These are phyloP conservation scores for Hypolimnas misippus DNA, from an alignment of 2,888 invertebrate species.

Conservation along the genomic window DNA sequence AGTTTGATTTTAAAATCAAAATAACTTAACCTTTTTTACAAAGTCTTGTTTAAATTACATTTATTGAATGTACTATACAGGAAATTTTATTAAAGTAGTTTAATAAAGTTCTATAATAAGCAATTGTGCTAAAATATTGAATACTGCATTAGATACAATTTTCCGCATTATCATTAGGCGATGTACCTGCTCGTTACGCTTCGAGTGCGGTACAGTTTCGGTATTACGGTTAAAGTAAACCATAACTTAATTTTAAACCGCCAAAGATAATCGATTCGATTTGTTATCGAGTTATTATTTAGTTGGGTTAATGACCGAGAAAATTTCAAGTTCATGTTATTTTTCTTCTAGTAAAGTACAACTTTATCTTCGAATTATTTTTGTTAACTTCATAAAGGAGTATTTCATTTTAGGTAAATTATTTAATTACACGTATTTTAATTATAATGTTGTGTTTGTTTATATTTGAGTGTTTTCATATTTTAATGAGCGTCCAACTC, in stretches of 20 bases:
- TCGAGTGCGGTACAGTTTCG: conserved; percentile 37
- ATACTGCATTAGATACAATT: conserved; percentile 1
- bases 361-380: no score
- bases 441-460: no score
- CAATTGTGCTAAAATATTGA: neutral
- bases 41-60: no score
- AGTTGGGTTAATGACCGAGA: conserved; percentile 19
- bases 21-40: no score
- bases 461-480: no score
- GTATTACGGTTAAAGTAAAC: conserved; percentile 42
- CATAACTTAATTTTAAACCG: conserved; percentile 38
- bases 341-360: neutral
- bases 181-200: conserved; percentile 37
- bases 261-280: conserved; percentile 40
- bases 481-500: no score
- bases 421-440: no score
- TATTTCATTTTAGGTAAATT: no score
- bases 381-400: no score
- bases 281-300: conserved; percentile 28
- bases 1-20: no score
- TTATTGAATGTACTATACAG: no score
- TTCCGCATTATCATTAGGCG: conserved; percentile 17
- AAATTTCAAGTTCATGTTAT: conserved; percentile 13
- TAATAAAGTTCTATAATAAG: neutral
- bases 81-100: neutral